Evolutionary conservation across 2,888 invertebrate genomes (phyloP).

Genomic region (Osedax fenrisi): DNA sequence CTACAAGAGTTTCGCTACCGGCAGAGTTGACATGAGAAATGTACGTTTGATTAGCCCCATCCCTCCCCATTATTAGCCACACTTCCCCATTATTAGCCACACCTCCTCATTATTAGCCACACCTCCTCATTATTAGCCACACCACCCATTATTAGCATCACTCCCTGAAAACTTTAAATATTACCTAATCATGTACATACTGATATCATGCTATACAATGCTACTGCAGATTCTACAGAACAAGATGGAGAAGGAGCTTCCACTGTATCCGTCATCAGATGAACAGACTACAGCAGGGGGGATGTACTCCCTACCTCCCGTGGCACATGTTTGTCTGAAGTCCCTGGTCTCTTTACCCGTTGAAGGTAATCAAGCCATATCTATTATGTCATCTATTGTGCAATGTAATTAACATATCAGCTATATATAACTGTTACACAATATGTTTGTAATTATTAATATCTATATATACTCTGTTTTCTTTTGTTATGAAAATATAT

Average conservation of each 20-base stretch:
- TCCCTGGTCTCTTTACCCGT: not conserved
- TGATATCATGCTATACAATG: too few relatives aligned
- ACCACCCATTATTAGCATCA: too few relatives aligned
- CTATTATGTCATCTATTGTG: too few relatives aligned
- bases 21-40: conserved; percentile 60
- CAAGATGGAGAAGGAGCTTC: not conserved
- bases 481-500: too few relatives aligned
- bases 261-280: not conserved
- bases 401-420: too few relatives aligned
- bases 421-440: too few relatives aligned
- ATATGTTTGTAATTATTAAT: too few relatives aligned
- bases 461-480: too few relatives aligned
- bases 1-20: conserved; percentile 91
- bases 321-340: not conserved
- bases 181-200: too few relatives aligned
- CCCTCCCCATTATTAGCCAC: not conserved
- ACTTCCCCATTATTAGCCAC: not conserved
- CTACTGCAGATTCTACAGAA: not conserved
- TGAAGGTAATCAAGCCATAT: too few relatives aligned
- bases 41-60: conserved; percentile 34
- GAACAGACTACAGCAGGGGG: not conserved
- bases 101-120: not conserved
- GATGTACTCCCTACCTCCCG: not conserved
- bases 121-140: not conserved
- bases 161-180: too few relatives aligned